Base-by-base conservation (phyloP, 2,113 vertebrate genomes). In the Gymnarchus niloticus region DNA sequence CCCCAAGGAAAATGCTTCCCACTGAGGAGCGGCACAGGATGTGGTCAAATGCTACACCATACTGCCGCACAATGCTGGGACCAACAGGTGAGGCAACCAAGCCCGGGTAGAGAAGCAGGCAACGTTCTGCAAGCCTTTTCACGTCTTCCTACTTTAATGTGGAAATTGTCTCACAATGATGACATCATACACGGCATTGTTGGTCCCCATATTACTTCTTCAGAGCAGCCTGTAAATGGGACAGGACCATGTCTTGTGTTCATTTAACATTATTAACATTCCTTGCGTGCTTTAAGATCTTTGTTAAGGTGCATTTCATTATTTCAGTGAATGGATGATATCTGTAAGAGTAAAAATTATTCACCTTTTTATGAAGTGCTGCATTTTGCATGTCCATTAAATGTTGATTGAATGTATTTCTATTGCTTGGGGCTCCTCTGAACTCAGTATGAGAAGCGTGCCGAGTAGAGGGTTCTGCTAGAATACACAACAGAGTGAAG, bases 331-430 rank as follows among this genome's bases (percentile, higher is more conserved):
- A 73, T 73, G n/a, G n/a, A 73, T 73, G 65, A n/a, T 33, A 41
- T 73, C 65, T 37, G 41, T 73, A 37, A 73, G 41, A 73, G 33
- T 19, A 41, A 33, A 73, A 33, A 73, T 73, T 73, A 73, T 41
- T 41, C 41, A 73, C 65, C 65, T 14, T 21, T 73, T 73, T 41
- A 73, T 73, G n/a, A 73, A 73, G 65, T 14, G 9, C 37, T 25
- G 12, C 65, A 41, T 73, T 41, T 41, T 73, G 65, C 65, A 73
- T 73, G 65, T 73, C 65, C 65, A 73, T 73, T 73, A 73, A 41
- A 73, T 9, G 65, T 41, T 73, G 41, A 73, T 73, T 41, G 28
- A 14, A 33, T 73, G 65, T 73, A 19, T 73, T 73, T 73, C 28
- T 73, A 33, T 73, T 19, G 65, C 65, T 41, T 19, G 33, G 65